Percentiles rank a stretch among this genome's conserved stretches.
Evolutionary conservation across 2,113 vertebrate genomes (phyloP).

Genomic region (Dermatemys mawii): DNA sequence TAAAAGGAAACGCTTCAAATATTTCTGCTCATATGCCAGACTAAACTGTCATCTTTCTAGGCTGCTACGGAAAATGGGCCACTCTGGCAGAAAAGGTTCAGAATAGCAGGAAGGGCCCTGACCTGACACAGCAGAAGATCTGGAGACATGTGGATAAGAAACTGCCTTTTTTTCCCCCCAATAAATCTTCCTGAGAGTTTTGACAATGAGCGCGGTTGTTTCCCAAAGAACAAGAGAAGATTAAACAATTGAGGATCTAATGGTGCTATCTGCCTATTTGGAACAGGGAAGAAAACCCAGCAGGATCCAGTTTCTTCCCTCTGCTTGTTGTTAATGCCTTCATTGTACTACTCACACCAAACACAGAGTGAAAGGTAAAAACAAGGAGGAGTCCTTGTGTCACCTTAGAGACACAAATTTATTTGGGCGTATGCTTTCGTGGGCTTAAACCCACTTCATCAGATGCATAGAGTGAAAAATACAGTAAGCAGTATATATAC

Average conservation of each 20-base stretch:
- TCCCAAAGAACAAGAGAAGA: not conserved
- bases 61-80: not conserved
- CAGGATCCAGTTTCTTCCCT: not conserved
- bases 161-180: not conserved
- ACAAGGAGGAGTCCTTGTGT: too few species aligned
- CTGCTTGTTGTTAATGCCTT: not conserved
- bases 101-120: not conserved
- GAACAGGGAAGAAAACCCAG: not conserved
- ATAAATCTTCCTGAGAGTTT: fast-evolving
- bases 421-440: too few species aligned
- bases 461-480: too few species aligned
- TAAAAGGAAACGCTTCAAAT: not conserved
- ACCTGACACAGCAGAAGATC: not conserved
- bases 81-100: not conserved
- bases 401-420: too few species aligned
- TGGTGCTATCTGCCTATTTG: not conserved
- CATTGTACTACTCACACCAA: not conserved
- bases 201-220: not conserved
- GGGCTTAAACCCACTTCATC: too few species aligned
- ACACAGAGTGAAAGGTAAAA: not conserved
- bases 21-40: not conserved
- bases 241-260: not conserved
- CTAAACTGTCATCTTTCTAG: not conserved
- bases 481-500: too few species aligned
- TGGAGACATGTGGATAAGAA: not conserved